Evolutionary conservation across 2,113 vertebrate species (phyloP), one percentile per base, ranked within the genome.

Genomic region (Globicephala melas): DNA sequence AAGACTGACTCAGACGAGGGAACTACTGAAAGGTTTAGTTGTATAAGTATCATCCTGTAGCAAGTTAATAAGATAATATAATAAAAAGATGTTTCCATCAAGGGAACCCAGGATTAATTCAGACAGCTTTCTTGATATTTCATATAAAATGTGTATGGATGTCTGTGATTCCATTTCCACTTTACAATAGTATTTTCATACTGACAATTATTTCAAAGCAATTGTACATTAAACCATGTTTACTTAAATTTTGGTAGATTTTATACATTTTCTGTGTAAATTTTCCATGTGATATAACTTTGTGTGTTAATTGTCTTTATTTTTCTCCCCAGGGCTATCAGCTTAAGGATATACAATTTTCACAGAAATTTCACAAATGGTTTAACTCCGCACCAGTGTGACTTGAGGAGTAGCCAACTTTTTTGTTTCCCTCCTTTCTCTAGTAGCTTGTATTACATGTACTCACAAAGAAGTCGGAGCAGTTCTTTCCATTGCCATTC

Each of bases 21-120:
- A 81, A 71, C 70, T 96, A 28, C 92, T 95, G 82, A 97, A 95
- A 89, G 73, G 17, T 89, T 98, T 97, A 97, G 70, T 76, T 74
- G 70, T 4, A 3, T 36, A 50, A 53, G 10, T 74, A 55, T n/a
- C 73, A 77, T 55, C 44, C 10, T 65, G 31, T 6, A 89, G n/a
- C 47, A 73, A 89, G 36, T 84, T 83, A 79, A 63, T 60, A 67
- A 80, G 41, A 12, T 47, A 65, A 31, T 76, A 23, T 36, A 88
- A 67, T 47, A 31, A 89, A 44, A 76, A 63, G 20, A 65, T 38
- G 9, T 70, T 58, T 63, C 13, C 25, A n/a, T 60, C 26, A 87
- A 71, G 23, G 38, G 11, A 38, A 21, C 26, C 17, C 9, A n/a
- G n/a, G 47, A 82, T 82, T 76, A 87, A 79, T 60, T 68, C 28